Base-by-base conservation (phyloP, 2,113 vertebrate genomes). In the Monopterus albus region DNA sequence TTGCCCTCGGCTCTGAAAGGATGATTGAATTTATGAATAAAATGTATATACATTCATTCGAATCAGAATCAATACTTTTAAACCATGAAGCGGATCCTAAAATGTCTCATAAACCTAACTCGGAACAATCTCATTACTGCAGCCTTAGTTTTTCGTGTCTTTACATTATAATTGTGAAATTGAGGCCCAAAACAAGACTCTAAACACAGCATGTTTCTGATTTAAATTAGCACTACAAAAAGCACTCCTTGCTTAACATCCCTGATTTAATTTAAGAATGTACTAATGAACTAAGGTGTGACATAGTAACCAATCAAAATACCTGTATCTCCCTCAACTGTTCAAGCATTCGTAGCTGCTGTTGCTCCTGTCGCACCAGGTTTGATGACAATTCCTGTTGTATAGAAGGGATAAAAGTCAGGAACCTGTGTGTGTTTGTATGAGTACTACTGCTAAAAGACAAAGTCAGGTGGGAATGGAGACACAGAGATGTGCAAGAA, bases 271-370 rank as follows among this genome's bases (percentile, higher is more conserved):
- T 76, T 56, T 4, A 78, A 1, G 26, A 29, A 10, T 39, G 13
- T 5, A 15, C 52, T 29, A 5, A 25, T 46, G 20, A 73, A 46
- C 51, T 17, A 21, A 14, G 8, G 18, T 9, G 28, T 31, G 46
- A 40, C 2, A 11, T 2, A 58, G 5, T 33, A 39, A 62, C 35
- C 9, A 21, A 42, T 11, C 29, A 63, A 36, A 50, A 78, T 75
- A 87, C 92, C 93, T 96, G 89, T 52, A 98, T 92, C 67, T 96
- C 94, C 67, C 92, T 95, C n/a, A 99, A 89, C 73, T 95, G 94
- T 20, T 94, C 91, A 81, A 97, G 75, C 94, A 97, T 96, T 70
- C 90, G 89, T 28, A 95, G 79, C 75, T 96, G 96, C 73, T 96
- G 94, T 28, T 94, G 93, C 82, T 97, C 96, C 38, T 87, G 91